Percentiles rank a stretch among this genome's conserved stretches.
Conservation (phyloP, 35 echinoderm and acorn worm species). For the Stichopus chloronotus region DNA sequence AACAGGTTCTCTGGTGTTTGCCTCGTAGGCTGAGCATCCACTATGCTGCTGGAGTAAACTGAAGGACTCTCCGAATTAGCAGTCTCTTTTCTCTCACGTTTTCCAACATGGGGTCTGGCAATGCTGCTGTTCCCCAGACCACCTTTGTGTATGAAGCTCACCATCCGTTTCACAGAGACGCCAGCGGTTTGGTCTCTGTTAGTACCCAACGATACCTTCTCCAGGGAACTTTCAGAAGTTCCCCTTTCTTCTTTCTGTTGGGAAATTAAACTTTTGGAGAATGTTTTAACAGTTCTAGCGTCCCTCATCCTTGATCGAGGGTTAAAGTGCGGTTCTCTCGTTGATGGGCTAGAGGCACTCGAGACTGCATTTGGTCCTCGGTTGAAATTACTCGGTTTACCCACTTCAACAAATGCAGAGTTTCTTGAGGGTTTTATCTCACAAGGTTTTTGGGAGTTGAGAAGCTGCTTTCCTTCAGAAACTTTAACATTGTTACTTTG, state of each 20-base stretch:
- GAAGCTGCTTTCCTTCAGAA: neutral
- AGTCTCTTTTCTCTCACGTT: neutral
- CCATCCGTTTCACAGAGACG: constrained; percentile 54
- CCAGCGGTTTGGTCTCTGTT: neutral
- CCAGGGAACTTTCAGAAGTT: neutral
- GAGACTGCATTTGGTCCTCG: neutral
- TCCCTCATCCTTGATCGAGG: constrained; percentile 40
- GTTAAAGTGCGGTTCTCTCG: constrained; percentile 24
- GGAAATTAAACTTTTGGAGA: constrained; percentile 7
- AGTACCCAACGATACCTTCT: neutral
- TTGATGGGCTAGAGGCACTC: neutral
- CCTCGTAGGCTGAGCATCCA: neutral
- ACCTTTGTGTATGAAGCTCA: constrained; percentile 55
- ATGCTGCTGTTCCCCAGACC: neutral
- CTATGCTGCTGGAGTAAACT: constrained; percentile 3
- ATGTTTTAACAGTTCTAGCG: constrained; percentile 1
- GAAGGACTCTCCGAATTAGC: neutral
- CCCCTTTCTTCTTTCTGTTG: neutral
- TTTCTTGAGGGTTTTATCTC: neutral
- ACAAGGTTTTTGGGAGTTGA: neutral
- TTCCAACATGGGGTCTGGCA: neutral
- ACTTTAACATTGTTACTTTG: neutral
- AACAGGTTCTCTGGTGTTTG: neutral
- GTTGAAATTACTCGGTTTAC: neutral
- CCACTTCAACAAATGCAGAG: constrained; percentile 10